Base-by-base conservation (phyloP, 1,140 invertebrate species). In the Drosophila sulfurigaster region DNA sequence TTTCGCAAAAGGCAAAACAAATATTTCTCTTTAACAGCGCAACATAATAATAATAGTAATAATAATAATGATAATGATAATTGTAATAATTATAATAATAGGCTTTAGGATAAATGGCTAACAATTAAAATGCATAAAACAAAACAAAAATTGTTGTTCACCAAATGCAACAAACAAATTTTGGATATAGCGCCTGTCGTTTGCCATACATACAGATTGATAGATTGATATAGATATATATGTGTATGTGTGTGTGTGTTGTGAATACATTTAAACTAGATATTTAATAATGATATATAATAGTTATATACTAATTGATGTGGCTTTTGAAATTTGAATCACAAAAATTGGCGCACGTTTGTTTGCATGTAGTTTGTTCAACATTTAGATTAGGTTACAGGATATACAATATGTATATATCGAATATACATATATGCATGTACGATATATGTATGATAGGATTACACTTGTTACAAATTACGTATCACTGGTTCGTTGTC, bases 61-160 rank as follows among this genome's bases (percentile, higher is more conserved):
- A 57, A 68, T 54, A 67, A 25, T 78, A 52, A 72, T 77, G 41
- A 43, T 43, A 43, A 43, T 43, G n/a, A 63, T 81, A 70, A 38
- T 38, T 38, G 41, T 43, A 43, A 43, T 43, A 43, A 43, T 43
- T 13, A 63, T 81, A 70, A 63, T 81, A 70, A 70, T 75, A 70
- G 65, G 16, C 63, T 76, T 66, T 68, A 77, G 73, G 30, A 83
- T 79, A 75, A 86, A 89, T 79, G 83, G 83, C 83, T 83, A 88
- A 88, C 83, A 88, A 88, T 78, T 88, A 88, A 88, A 88, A 88
- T 71, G 81, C 85, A 75, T 88, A 88, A 89, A 88, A 88, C 83
- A 88, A 88, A 89, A 89, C 81, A 83, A 83, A 69, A 78, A 69
- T 88, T 79, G 74, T 67, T 65, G 83, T 62, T 74, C 62, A 77